These are phyloP conservation scores for Aporophyla nigra DNA, from an alignment of 2,888 invertebrate genomes.

Conservation along the genomic window DNA sequence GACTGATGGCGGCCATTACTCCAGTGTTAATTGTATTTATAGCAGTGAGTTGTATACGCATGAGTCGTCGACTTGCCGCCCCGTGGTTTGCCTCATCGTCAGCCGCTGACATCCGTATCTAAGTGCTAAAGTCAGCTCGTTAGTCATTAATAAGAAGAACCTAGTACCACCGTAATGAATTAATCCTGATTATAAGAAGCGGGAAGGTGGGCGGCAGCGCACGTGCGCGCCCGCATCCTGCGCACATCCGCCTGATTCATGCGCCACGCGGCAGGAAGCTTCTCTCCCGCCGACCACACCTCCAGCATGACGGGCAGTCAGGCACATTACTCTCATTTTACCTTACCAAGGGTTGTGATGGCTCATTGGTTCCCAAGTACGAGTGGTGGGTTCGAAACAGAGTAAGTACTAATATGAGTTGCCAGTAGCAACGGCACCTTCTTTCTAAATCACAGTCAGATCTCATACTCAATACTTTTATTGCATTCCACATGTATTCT, in stretches of 20 bases:
- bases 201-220: constrained; percentile 1
- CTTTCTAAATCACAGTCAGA: not conserved
- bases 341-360: not conserved
- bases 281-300: constrained; percentile 7
- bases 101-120: not conserved
- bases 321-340: not conserved
- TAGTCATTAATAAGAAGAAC: no score
- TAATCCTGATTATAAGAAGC: not conserved
- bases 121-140: not conserved
- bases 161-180: not conserved
- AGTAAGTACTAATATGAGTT: not conserved
- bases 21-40: constrained; percentile 14
- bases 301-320: not conserved
- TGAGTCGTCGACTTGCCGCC: no score
- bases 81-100: not conserved
- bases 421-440: not conserved
- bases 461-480: no score
- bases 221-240: constrained; percentile 68
- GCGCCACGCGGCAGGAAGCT: constrained; percentile 32
- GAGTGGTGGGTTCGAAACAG: not conserved
- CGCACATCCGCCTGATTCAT: constrained; percentile 71
- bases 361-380: not conserved
- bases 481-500: no score
- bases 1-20: constrained; percentile 16
- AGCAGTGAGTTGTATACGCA: constrained; percentile 4